Evolutionary conservation across 2,797 vertebrate species (phyloP), one percentile per base, ranked within the genome.

Genomic region (Cryptoblepharus egeriae): DNA sequence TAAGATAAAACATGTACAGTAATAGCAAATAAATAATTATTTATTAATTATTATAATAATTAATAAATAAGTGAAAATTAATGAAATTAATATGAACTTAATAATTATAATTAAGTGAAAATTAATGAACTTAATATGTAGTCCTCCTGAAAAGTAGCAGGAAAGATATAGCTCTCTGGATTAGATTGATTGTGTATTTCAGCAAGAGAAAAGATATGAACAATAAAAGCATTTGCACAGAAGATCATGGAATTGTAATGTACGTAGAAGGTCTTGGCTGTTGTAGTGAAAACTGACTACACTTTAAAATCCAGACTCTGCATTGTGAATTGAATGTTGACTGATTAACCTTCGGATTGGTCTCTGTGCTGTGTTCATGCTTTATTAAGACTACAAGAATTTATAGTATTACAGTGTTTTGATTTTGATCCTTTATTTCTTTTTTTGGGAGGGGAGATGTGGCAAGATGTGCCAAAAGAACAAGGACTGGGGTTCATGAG

Each of bases 141-240:
- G 74, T 3, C 15, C 5, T 57, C 39, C 9, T 35, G 52, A 84
- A 81, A 76, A 84, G 39, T 77, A 30, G 37, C 76, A 57, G 76
- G 81, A n/a, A 83, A 80, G 65, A 35, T 84, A 75, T 77, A 75
- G 30, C 45, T 55, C 63, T 72, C 88, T 75, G 42, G 80, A 57
- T 22, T 84, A 49, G 24, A 37, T 80, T 83, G 1, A 71, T 1
- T 74, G 3, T 7, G 24, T 71, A n/a, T 37, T 78, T 77, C 13
- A 18, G 30, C 49, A 77, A 0, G 3, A 24, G 85, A 74, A 57
- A 82, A 75, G 18, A 1, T 78, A 52, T 67, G 30, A 80, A 64
- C 22, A 80, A 80, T 22, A 28, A 69, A 79, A 58, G 24, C 55
- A 18, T 52, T 35, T 22, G 20, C 67, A 22, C 26, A 71, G 37